Base-by-base conservation (phyloP, 2,888 invertebrate species). In the Pheosia gnoma region DNA sequence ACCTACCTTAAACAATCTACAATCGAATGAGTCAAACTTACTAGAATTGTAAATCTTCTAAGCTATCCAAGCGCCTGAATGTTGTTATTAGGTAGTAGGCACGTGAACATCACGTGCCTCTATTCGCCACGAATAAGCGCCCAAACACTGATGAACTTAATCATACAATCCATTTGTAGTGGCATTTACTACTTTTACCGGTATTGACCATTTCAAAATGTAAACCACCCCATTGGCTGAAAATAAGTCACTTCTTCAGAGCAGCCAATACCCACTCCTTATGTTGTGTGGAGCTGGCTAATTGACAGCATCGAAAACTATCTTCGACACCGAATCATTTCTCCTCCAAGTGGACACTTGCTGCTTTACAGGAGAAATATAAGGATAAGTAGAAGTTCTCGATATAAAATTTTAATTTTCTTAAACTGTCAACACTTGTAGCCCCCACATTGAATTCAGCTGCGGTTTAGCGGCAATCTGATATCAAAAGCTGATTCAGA, bases 131-230 rank as follows among this genome's bases (percentile, higher is more conserved):
- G 38, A 62, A 65, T 61, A 54, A 66, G 59, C 63, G 53, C 43
- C 55, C 65, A 55, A 59, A 49, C 58, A 52, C 10, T 56, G 43
- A n/a, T 56, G 43, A n/a, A n/a, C 59, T 59, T 54, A 37, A 59
- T 64, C 69, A 62, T 72, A 72, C 69, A 72, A 65, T 55, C 63
- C 52, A 51, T 65, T 11, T 36, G 41, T 51, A 51, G 51, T 51
- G 25, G 3, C 25, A 25, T 51, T 51, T 25, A 51, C 25, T 7
- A 8, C 7, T 51, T 25, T 7, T 51, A 8, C 51, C 25, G 8
- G 51, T 25, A 25, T 51, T 51, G 51, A 7, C 51, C 2, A 7
- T 8, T 25, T 7, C 25, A 51, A 51, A 2, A 6, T 51, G 8
- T 25, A 25, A 25, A 51, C 6, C 47, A n/a, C n/a, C n/a, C n/a